Base-by-base conservation (phyloP, 1,140 invertebrate species). In the Eumeta japonica region DNA sequence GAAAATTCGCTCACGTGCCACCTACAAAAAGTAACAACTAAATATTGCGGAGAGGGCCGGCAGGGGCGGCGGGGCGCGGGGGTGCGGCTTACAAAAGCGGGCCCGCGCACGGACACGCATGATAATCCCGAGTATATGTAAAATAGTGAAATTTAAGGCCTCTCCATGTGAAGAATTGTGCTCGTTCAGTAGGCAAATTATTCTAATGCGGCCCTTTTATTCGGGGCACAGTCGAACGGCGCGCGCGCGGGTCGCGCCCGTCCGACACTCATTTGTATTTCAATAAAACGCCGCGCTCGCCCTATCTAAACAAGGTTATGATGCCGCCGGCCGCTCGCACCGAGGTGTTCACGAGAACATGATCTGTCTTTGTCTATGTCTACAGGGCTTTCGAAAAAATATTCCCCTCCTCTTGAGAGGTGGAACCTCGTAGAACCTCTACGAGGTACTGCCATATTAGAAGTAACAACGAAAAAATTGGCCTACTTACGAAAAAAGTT, bases 81-180 rank as follows among this genome's bases (percentile, higher is more conserved):
- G 65, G 58, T 62, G 58, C 57, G 59, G 58, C 53, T 58, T 61
- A 55, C 65, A 73, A 73, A 73, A 70, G 53, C 56, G 55, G 57
- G 60, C 46, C 49, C 53, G 58, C 64, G 57, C 61, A 55, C 58
- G 55, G 44, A 39, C 57, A 66, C 64, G 70, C 70, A 73, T 73
- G 65, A 73, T 73, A 70, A 73, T 73, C 63, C 68, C 58, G 45
- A 62, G 3, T 33, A 55, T 67, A 73, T 73, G 65, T 70, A 73
- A 73, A 73, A 73, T 71, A 73, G 68, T 73, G 58, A 67, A 73
- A 71, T 73, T 73, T 73, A 73, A 70, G 65, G 59, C 52, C 64
- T 62, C 55, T 68, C 62, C 68, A 71, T 73, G 68, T 73, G 68
- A 73, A 73, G 65, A 73, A 73, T 70, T 70, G 68, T 58, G 58